Base-by-base conservation (phyloP, 2,797 vertebrate genomes). In the Gouania willdenowi region DNA sequence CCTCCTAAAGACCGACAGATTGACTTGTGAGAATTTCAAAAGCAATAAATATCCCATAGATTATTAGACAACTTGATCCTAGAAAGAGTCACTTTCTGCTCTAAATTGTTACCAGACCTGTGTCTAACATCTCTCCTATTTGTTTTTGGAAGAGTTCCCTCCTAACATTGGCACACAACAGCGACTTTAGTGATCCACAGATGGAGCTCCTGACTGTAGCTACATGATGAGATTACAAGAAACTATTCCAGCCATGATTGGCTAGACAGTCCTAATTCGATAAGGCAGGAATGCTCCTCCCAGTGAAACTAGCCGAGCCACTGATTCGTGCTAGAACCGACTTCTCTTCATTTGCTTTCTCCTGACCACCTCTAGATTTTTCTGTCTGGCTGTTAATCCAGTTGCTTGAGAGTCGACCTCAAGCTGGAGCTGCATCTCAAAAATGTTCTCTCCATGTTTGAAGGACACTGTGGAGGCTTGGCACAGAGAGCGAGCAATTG, bases 301-400 rank as follows among this genome's bases (percentile, higher is more conserved):
- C 13, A 26, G 36, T 4, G 25, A 60, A 72, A 75, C 39, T 34
- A 28, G 38, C 46, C 25, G 39, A 50, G 24, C 22, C 10, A 2
- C 39, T 9, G 47, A 50, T 46, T 64, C 41, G 30, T 57, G 57
- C 52, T 76, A 66, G 66, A 75, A 67, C 37, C 41, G 12, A 27
- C 54, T 56, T 44, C 38, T 57, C 16, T 15, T 16, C 19, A 29
- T 55, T 71, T 52, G 44, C 39, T 40, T 40, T 47, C 62, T 34
- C 34, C 18, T 25, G 45, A 52, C 53, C 60, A 64, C 50, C 64
- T 66, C 34, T 35, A 52, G 46, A 66, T 70, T 38, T 51, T 68
- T 74, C 73, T 66, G 73, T 73, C 65, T 74, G 67, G 46, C 46
- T 37, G 65, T 51, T 66, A 76, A 79, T 76, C 75, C 35, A 4